Percentiles rank a stretch among this genome's conserved stretches.
Evolutionary conservation across 2,113 vertebrate genomes (phyloP).

Genomic region (Etia nguti): DNA sequence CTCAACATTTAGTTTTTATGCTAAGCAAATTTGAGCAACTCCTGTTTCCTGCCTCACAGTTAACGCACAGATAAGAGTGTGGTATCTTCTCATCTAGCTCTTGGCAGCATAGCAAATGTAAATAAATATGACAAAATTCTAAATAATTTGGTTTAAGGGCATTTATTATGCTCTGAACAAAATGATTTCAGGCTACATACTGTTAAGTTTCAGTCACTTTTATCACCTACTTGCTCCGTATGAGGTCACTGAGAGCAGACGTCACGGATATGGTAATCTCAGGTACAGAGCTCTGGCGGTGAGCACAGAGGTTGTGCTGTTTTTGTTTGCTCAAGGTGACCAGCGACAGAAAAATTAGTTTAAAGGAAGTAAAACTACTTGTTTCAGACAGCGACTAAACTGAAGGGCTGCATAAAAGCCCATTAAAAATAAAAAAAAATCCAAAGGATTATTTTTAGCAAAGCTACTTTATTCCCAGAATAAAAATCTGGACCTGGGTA

Average conservation of each 20-base stretch:
- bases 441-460: not conserved
- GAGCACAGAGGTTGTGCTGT: not conserved
- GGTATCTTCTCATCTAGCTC: not conserved
- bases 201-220: not conserved
- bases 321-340: not conserved
- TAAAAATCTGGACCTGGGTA: not conserved
- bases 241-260: not conserved
- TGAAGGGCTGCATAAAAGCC: not conserved
- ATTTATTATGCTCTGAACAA: not conserved
- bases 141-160: not conserved
- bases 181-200: fast-evolving
- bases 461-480: not conserved
- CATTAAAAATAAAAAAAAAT: not conserved
- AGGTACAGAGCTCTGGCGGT: not conserved
- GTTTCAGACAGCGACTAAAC: not conserved
- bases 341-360: not conserved
- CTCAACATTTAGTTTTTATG: not conserved
- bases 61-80: not conserved
- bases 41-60: not conserved
- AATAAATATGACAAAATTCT: not conserved
- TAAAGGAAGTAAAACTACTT: not conserved
- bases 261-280: not conserved
- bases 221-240: not conserved
- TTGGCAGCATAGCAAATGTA: not conserved
- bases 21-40: not conserved